A percentile compares a stretch with the other conserved stretches of the same genome.
These are phyloP conservation scores for Drosophila helvetica DNA, from an alignment of 2,888 invertebrate genomes.

Conservation along the genomic window DNA sequence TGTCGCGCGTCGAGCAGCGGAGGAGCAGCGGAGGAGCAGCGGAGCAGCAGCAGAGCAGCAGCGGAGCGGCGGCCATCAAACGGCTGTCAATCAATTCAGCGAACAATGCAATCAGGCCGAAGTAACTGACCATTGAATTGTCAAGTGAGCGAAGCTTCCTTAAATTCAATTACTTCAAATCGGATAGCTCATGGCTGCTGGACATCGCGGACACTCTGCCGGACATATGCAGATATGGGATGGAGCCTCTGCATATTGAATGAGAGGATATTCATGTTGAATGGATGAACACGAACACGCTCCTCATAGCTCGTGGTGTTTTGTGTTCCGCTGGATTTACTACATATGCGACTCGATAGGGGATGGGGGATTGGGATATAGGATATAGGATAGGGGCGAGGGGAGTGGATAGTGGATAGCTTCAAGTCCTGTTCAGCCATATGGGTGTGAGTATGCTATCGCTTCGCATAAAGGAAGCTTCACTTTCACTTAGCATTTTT, in stretches of 20 bases:
- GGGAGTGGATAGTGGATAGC: not conserved
- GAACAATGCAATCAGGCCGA: constrained; percentile 34
- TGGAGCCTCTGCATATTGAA: not conserved
- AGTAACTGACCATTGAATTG: constrained; percentile 11
- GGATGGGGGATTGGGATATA: too few species aligned
- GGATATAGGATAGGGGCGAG: too few species aligned
- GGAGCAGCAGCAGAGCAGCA: not conserved
- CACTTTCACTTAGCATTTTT: not conserved
- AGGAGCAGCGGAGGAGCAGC: not conserved
- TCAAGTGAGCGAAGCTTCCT: constrained; percentile 24
- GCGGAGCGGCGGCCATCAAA: constrained; percentile 13
- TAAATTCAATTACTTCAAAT: constrained; percentile 32
- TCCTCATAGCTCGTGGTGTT: not conserved
- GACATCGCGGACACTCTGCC: not conserved
- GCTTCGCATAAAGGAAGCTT: not conserved
- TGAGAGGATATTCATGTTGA: not conserved
- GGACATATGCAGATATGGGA: constrained; percentile 2
- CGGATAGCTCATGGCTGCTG: not conserved
- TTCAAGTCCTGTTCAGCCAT: not conserved
- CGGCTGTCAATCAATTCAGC: constrained; percentile 45
- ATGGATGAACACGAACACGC: not conserved
- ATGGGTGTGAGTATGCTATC: not conserved
- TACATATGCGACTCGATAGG: not conserved
- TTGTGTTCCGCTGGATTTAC: not conserved
- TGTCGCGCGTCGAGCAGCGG: constrained; percentile 5